Evolutionary conservation across 2,113 vertebrate genomes (phyloP).

Genomic region (Seriola aureovittata): DNA sequence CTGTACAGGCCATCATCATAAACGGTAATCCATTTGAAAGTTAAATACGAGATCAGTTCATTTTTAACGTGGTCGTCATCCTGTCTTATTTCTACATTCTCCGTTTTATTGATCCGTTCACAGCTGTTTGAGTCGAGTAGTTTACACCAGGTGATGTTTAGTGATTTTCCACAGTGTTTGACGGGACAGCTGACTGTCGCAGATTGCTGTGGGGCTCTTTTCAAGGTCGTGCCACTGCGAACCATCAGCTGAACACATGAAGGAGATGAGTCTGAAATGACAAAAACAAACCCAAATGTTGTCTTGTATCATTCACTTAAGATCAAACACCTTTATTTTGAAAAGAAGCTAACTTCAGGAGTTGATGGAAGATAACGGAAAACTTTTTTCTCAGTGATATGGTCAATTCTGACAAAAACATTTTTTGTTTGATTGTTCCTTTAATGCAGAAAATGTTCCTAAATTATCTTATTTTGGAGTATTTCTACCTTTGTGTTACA

Average conservation of each 20-base stretch:
- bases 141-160: conserved; percentile 64
- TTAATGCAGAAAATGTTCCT: not conserved
- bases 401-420: not conserved
- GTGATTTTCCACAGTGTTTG: conserved; percentile 34
- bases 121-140: rapidly evolving
- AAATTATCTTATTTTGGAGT: too few relatives aligned
- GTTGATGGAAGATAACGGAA: not conserved
- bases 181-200: conserved; percentile 51
- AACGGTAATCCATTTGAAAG: conserved; percentile 52
- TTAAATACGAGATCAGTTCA: conserved; percentile 36
- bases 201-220: not conserved
- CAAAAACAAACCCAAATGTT: not conserved
- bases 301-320: too few relatives aligned
- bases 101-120: not conserved
- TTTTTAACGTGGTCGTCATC: rapidly evolving
- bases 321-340: too few relatives aligned
- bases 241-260: conserved; percentile 25
- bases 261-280: not conserved
- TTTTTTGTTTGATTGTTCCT: not conserved
- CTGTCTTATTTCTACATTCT: conserved; percentile 15
- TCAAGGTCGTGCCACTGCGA: not conserved
- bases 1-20: conserved; percentile 37
- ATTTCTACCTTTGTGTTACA: too few relatives aligned
- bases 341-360: not conserved
- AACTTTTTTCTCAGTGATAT: not conserved